These are phyloP conservation scores for Mesembrinibis cayennensis DNA, from an alignment of 2,113 vertebrate genomes.

Conservation along the genomic window DNA sequence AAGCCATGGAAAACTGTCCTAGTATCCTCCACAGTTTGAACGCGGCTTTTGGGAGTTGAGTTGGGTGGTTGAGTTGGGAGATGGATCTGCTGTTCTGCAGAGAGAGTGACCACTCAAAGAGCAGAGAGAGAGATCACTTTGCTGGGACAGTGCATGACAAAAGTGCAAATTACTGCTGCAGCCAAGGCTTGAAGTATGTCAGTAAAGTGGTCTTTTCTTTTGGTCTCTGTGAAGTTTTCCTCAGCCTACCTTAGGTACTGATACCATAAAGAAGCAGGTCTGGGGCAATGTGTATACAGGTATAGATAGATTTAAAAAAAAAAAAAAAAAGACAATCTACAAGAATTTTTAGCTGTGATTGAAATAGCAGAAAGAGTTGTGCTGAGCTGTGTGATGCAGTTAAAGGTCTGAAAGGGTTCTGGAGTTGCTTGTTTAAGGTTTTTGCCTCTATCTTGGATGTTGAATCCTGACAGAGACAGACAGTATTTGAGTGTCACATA, in stretches of 20 bases:
- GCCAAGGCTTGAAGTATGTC: neutral
- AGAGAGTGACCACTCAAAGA: neutral
- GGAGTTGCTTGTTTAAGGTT: conserved; percentile 23
- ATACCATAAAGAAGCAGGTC: neutral
- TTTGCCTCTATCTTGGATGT: conserved; percentile 3
- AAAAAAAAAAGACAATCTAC: neutral
- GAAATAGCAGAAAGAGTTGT: conserved; percentile 28
- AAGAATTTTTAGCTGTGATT: neutral
- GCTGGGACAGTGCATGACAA: neutral
- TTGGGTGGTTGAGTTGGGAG: neutral
- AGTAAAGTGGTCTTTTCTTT: neutral
- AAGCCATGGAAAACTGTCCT: neutral
- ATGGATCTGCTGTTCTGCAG: neutral
- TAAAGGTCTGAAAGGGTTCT: conserved; percentile 52
- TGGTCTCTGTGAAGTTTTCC: neutral
- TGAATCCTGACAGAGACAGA: neutral
- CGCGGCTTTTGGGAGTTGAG: rapidly evolving
- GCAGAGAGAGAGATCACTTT: neutral
- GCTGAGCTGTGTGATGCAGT: neutral
- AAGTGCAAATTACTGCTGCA: neutral
- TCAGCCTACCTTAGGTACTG: neutral
- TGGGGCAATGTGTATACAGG: neutral
- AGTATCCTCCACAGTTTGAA: neutral
- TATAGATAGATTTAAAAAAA: neutral
- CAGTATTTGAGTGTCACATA: neutral